phyloP scores from a whole-genome alignment of 2,888 invertebrate genomes.

The Ornithoptera alexandrae region DNA sequence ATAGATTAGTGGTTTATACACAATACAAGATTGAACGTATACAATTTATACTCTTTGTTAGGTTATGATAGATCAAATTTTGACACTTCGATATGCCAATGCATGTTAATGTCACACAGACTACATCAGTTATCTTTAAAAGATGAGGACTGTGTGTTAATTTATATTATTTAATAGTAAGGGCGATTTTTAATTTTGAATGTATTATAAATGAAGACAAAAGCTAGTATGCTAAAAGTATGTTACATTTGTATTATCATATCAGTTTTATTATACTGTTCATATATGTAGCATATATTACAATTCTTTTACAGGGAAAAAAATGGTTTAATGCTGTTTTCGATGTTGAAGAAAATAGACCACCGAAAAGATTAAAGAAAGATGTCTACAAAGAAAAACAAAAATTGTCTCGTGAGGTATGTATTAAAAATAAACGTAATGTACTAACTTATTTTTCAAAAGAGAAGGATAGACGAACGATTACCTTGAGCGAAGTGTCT shows the following conservation, averaged over 20 bases:
- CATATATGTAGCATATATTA: background rate
- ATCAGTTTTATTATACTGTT: background rate
- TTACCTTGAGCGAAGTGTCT: background rate
- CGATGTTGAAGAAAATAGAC: slow-evolving; percentile 57
- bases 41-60: too few relatives aligned
- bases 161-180: too few relatives aligned
- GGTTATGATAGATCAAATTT: too few relatives aligned
- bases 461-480: background rate
- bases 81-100: too few relatives aligned
- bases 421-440: background rate
- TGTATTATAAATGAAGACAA: background rate
- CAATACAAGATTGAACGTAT: too few relatives aligned
- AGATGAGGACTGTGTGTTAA: too few relatives aligned
- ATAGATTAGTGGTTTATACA: too few relatives aligned
- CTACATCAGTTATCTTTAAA: too few relatives aligned
- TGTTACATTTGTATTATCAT: background rate
- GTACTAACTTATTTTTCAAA: background rate
- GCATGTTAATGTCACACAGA: too few relatives aligned
- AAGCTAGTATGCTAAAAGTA: slow-evolving; percentile 23
- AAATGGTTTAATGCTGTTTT: slow-evolving; percentile 69
- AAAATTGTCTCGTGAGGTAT: slow-evolving; percentile 33
- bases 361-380: slow-evolving; percentile 44
- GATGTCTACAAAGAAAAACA: slow-evolving; percentile 26
- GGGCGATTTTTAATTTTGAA: too few relatives aligned
- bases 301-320: slow-evolving; percentile 45